These are phyloP conservation scores for Amblyopsis hoosieri DNA, from an alignment of 2,797 vertebrate genomes.

Conservation along the genomic window DNA sequence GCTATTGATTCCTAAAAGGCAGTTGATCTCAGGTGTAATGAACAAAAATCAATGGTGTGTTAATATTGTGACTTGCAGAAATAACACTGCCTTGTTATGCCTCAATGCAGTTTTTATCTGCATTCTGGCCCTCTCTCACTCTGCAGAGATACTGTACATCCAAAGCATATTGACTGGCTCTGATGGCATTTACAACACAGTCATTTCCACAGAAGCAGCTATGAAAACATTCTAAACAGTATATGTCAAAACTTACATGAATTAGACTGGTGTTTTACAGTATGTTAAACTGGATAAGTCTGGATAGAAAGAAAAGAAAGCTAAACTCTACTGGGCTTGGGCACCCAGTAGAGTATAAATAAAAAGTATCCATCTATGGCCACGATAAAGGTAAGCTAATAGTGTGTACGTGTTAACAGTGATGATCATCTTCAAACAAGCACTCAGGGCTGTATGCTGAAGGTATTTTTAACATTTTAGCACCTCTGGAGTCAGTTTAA, in stretches of 20 bases:
- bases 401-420: conserved; percentile 23
- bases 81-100: too few species aligned
- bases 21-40: too few species aligned
- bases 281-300: conserved; percentile 35
- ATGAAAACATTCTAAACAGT: conserved; percentile 56
- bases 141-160: neutral
- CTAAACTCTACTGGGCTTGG: neutral
- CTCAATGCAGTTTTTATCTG: too few species aligned
- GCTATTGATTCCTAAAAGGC: neutral
- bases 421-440: conserved; percentile 7
- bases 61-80: too few species aligned
- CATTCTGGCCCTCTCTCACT: neutral
- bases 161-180: conserved; percentile 18
- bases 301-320: conserved; percentile 29
- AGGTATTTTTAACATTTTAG: conserved; percentile 1
- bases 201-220: conserved; percentile 52
- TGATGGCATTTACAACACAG: conserved; percentile 26
- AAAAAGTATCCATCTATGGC: too few species aligned
- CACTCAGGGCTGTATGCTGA: conserved; percentile 24
- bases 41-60: too few species aligned
- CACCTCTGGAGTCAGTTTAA: conserved; percentile 4
- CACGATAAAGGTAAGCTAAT: conserved; percentile 33
- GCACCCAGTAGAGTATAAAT: conserved; percentile 6
- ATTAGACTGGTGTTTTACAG: conserved; percentile 53
- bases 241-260: conserved; percentile 47